Percentiles rank a stretch among this genome's conserved stretches.
phyloP scores from a whole-genome alignment of 2,113 vertebrate genomes.

The Caloenas nicobarica region DNA sequence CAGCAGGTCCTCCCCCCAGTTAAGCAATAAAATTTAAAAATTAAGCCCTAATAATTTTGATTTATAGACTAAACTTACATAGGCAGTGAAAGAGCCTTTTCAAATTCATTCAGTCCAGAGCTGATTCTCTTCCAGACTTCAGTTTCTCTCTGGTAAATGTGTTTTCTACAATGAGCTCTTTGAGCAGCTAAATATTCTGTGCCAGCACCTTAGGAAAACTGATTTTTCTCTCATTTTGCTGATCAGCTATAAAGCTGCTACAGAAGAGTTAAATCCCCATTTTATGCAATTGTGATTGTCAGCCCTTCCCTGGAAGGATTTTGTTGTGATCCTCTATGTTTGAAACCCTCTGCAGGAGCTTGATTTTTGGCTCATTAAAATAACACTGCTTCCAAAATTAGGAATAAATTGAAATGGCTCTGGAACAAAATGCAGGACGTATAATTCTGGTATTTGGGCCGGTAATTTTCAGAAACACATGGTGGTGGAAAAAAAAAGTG shows the following conservation, averaged over 20 bases:
- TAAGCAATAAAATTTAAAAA: not conserved
- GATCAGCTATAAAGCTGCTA: not conserved
- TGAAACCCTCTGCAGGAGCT: not conserved
- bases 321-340: not conserved
- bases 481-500: not conserved
- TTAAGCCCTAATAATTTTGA: not conserved
- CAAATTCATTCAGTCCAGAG: not conserved
- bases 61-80: not conserved
- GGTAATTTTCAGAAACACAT: not conserved
- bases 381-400: not conserved
- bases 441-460: not conserved
- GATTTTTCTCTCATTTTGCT: not conserved
- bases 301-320: not conserved
- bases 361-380: not conserved
- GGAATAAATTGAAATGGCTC: not conserved
- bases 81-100: slow-evolving; percentile 36
- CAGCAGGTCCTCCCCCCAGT: not conserved
- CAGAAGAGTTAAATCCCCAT: slow-evolving; percentile 9
- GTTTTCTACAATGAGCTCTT: not conserved
- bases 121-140: slow-evolving; percentile 17
- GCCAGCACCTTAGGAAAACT: not conserved
- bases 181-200: not conserved
- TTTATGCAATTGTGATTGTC: not conserved
- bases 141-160: slow-evolving; percentile 12
- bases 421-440: not conserved